Conservation (phyloP, 2,797 vertebrate genomes). For the Sebastes cheni region DNA sequence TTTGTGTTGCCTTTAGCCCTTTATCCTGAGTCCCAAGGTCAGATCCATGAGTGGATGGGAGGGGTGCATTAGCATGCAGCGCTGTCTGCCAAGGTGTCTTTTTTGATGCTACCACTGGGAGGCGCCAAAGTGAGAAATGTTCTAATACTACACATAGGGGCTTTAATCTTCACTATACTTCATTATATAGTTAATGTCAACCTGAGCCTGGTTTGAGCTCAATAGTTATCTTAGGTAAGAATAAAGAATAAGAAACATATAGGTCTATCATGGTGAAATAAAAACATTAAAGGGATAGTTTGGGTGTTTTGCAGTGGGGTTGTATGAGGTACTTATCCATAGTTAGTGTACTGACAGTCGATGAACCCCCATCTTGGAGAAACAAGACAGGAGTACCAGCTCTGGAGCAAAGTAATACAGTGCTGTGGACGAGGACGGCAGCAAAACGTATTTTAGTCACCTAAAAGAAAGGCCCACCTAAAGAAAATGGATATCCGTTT, state of each 20-base stretch:
- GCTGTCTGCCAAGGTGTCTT: background rate
- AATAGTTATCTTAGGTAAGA: background rate
- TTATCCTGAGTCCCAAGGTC: background rate
- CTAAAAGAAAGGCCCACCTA: no score
- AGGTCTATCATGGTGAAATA: background rate
- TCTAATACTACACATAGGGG: background rate
- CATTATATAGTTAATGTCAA: background rate
- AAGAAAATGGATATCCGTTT: no score
- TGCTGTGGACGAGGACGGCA: no score
- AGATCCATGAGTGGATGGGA: background rate
- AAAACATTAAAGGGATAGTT: background rate
- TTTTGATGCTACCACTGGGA: background rate
- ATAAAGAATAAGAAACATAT: background rate
- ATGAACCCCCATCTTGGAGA: fast-evolving
- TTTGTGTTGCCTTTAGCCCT: background rate
- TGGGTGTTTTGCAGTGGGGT: no score
- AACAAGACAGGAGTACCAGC: no score
- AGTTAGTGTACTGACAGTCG: no score
- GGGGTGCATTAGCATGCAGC: background rate
- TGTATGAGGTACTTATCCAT: no score
- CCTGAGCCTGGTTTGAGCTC: background rate
- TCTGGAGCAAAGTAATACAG: no score
- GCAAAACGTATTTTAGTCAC: no score
- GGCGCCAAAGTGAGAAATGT: background rate
- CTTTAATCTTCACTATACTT: background rate